phyloP scores from a whole-genome alignment of 2,797 vertebrate genomes.

The Melanotaenia parkinsoni region DNA sequence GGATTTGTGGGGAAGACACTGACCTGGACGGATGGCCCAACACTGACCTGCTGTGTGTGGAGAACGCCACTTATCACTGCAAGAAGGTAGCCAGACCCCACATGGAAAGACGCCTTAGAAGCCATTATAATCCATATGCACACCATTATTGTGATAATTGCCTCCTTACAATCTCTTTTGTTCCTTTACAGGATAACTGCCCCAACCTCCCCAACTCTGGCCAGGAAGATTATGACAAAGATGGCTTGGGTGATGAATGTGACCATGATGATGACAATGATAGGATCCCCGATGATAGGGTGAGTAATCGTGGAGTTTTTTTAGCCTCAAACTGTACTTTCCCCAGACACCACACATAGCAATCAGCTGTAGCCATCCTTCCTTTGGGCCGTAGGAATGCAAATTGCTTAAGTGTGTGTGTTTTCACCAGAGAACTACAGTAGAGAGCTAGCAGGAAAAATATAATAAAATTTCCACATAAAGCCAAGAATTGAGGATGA shows the following conservation, averaged over 20 bases:
- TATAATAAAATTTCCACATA: slow-evolving; percentile 53
- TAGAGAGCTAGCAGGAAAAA: slow-evolving; percentile 65
- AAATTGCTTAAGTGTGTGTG: slow-evolving; percentile 45
- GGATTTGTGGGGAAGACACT: slow-evolving; percentile 95
- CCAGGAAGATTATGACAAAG: slow-evolving; percentile 99
- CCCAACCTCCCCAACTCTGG: slow-evolving; percentile 97
- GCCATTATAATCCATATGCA: slow-evolving; percentile 39
- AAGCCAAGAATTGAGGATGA: slow-evolving; percentile 53
- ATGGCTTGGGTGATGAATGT: slow-evolving; percentile 96
- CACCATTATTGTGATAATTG: slow-evolving; percentile 50
- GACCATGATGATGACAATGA: slow-evolving; percentile 97
- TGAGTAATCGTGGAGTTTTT: slow-evolving; percentile 79
- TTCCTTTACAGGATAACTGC: slow-evolving; percentile 92
- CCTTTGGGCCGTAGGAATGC: slow-evolving; percentile 66
- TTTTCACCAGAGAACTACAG: slow-evolving; percentile 49
- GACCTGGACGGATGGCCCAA: slow-evolving; percentile 99
- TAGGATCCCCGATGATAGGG: slow-evolving; percentile 93
- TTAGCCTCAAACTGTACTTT: slow-evolving; percentile 45
- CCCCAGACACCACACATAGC: slow-evolving; percentile 65
- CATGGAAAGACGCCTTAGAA: slow-evolving; percentile 35
- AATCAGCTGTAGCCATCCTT: slow-evolving; percentile 69
- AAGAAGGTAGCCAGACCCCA: slow-evolving; percentile 88
- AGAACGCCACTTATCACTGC: slow-evolving; percentile 99
- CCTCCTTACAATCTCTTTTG: slow-evolving; percentile 55
- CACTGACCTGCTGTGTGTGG: slow-evolving; percentile 89